Percentiles rank a stretch among this genome's conserved stretches.
These are phyloP conservation scores for Patella pellucida DNA, from an alignment of 2,888 invertebrate species.

Conservation along the genomic window DNA sequence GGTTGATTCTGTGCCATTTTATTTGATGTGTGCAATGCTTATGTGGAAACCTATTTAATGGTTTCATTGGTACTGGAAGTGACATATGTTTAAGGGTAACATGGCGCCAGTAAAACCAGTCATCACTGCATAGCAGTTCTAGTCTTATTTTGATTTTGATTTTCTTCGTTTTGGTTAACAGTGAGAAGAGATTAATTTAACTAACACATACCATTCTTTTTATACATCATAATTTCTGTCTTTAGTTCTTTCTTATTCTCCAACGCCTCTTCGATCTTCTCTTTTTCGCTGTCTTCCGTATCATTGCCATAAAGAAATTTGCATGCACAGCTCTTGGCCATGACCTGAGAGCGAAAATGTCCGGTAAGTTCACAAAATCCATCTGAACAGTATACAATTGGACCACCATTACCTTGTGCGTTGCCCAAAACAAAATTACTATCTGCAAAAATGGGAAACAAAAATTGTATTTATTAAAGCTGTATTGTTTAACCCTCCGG, in stretches of 20 bases:
- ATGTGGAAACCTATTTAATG: too few species aligned
- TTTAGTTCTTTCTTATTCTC: constrained; percentile 93
- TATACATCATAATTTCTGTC: constrained; percentile 93
- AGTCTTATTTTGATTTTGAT: background rate
- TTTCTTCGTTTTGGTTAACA: background rate
- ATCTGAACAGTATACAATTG: constrained; percentile 99
- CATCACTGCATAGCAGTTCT: too few species aligned
- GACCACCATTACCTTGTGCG: constrained; percentile 97
- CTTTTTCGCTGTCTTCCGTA: constrained; percentile 88
- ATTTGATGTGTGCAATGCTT: too few species aligned
- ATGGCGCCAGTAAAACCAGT: too few species aligned
- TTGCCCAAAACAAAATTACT: constrained; percentile 99
- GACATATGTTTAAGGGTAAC: too few species aligned
- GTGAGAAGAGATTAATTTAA: background rate
- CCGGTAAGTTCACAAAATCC: constrained; percentile 99
- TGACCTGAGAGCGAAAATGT: constrained; percentile 95
- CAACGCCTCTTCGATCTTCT: constrained; percentile 89
- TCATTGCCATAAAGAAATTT: constrained; percentile 98
- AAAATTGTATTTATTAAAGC: too few species aligned
- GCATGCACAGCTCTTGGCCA: constrained; percentile 78
- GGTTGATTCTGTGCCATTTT: too few species aligned
- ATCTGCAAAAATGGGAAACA: constrained; percentile 72
- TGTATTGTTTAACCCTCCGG: too few species aligned
- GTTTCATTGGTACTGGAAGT: too few species aligned
- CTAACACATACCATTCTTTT: constrained; percentile 85